These are phyloP conservation scores for Atherinosoma microstoma DNA, from an alignment of 2,797 vertebrate species.

Conservation along the genomic window DNA sequence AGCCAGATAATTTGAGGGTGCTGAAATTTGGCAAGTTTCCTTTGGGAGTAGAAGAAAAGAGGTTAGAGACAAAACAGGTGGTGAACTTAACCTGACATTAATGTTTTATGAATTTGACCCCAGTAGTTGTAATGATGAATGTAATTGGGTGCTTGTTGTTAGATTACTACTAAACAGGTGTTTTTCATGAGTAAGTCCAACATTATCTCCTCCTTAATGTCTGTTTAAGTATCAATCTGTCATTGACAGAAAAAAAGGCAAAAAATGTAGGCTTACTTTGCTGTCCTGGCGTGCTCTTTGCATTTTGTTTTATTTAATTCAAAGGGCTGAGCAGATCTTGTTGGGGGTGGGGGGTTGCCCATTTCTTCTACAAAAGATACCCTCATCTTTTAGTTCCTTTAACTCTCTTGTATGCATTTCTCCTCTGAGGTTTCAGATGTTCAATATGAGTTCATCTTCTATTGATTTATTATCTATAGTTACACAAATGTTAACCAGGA, in stretches of 20 bases:
- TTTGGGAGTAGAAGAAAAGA: constrained; percentile 60
- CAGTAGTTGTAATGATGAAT: constrained; percentile 71
- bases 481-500: neutral
- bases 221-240: constrained; percentile 64
- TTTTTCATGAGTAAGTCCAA: constrained; percentile 50
- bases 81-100: constrained; percentile 76
- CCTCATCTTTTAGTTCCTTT: neutral
- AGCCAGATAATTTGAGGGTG: constrained; percentile 71
- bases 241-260: constrained; percentile 12
- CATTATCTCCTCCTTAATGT: constrained; percentile 61
- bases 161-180: constrained; percentile 69
- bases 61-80: constrained; percentile 72
- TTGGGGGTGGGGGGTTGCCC: neutral
- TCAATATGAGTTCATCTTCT: neutral
- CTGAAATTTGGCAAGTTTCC: constrained; percentile 65
- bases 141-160: constrained; percentile 64
- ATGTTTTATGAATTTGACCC: constrained; percentile 81
- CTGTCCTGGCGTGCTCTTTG: neutral
- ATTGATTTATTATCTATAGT: neutral
- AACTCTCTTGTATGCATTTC: neutral
- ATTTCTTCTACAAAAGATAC: neutral
- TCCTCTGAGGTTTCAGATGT: neutral
- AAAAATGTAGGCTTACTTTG: neutral
- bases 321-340: neutral
- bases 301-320: neutral